phyloP scores from a whole-genome alignment of 2,113 vertebrate genomes.

The Ptyas mucosa region DNA sequence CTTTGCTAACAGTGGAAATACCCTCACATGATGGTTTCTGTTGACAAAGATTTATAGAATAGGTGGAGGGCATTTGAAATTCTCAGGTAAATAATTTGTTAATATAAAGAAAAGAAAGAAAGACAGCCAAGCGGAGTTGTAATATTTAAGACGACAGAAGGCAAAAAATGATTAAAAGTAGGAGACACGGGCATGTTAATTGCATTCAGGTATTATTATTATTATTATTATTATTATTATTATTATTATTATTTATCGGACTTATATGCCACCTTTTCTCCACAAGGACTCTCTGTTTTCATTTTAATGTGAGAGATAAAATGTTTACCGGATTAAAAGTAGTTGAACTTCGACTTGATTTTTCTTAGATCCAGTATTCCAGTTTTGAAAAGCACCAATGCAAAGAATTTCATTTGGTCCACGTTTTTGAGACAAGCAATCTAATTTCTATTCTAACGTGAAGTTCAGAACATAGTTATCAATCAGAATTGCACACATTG shows the following conservation, averaged over 20 bases:
- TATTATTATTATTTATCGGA: too few species aligned
- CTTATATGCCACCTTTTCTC: too few species aligned
- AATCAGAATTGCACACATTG: neutral
- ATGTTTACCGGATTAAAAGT: conserved; percentile 19
- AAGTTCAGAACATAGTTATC: neutral
- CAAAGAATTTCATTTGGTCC: neutral
- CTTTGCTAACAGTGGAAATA: neutral
- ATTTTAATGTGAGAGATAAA: conserved; percentile 10
- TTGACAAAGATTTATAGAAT: neutral
- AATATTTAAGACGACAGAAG: neutral
- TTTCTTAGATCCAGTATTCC: neutral
- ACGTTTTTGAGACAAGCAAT: neutral
- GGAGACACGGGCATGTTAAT: neutral
- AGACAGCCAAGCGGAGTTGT: neutral
- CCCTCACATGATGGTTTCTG: neutral
- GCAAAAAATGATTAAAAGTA: neutral
- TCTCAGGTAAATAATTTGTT: conserved; percentile 8
- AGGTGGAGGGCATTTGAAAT: conserved; percentile 31
- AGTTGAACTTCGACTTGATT: neutral
- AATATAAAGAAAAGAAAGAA: neutral
- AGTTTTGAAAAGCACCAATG: neutral
- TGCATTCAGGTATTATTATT: neutral
- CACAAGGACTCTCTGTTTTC: conserved; percentile 15
- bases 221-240: too few species aligned
- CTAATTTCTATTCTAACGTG: neutral